Evolutionary conservation across 1,140 invertebrate genomes (phyloP).

Genomic region (Brachionus asplanchnoidis): DNA sequence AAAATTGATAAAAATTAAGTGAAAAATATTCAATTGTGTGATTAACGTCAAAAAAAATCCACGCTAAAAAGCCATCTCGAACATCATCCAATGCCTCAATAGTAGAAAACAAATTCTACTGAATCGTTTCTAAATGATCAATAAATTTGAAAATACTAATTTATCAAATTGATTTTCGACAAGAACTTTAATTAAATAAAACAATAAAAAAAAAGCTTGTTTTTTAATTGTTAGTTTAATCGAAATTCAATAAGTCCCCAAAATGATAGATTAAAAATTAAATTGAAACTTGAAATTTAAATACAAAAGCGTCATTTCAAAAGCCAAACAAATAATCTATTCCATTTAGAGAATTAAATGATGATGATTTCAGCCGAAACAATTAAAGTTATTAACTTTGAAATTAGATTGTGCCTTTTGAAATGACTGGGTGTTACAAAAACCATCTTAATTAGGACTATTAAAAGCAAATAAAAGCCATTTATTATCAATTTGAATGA

Average conservation of each 20-base stretch:
- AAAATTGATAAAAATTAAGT: background rate
- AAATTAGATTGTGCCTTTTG: background rate
- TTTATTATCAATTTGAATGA: constrained; percentile 40
- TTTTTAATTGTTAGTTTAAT: constrained; percentile 10
- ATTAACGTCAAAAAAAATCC: background rate
- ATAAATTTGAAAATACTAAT: background rate
- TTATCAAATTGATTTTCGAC: constrained; percentile 27
- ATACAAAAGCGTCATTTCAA: constrained; percentile 26
- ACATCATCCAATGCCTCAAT: background rate
- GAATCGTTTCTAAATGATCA: background rate
- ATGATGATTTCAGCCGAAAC: constrained; percentile 28
- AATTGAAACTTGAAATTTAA: constrained; percentile 30
- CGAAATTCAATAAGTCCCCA: background rate
- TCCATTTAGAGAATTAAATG: constrained; percentile 38
- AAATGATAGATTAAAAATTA: constrained; percentile 38
- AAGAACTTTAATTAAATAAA: constrained; percentile 19
- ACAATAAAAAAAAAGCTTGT: background rate
- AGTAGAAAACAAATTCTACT: background rate
- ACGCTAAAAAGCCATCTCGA: background rate
- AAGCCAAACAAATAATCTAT: background rate
- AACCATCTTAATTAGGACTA: constrained; percentile 26
- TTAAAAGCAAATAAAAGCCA: constrained; percentile 22
- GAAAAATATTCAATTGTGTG: background rate
- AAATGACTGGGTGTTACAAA: constrained; percentile 14
- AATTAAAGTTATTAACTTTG: constrained; percentile 29